Conservation (phyloP, 2,797 vertebrate genomes). For the Brachyrhaphis roseni region DNA sequence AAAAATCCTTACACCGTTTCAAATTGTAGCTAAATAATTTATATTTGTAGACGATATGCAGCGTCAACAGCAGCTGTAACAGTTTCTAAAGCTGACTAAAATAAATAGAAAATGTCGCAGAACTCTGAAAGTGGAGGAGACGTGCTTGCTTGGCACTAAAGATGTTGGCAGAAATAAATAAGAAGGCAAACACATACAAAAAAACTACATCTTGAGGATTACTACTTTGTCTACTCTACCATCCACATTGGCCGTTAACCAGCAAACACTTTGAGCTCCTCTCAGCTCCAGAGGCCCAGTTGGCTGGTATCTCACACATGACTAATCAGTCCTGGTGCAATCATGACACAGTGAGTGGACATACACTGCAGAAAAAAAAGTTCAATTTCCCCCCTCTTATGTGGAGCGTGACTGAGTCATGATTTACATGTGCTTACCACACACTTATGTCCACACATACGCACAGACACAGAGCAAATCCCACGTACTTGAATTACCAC, state of each 20-base stretch:
- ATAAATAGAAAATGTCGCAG: conserved; percentile 47
- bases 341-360: conserved; percentile 47
- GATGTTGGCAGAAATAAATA: conserved; percentile 67
- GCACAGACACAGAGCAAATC: conserved; percentile 19
- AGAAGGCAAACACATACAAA: conserved; percentile 52
- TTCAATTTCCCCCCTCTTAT: conserved; percentile 41
- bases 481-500: conserved; percentile 40
- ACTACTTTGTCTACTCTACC: conserved; percentile 62
- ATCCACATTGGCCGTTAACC: conserved; percentile 68
- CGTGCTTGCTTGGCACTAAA: conserved; percentile 58
- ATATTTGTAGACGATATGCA: conserved; percentile 40
- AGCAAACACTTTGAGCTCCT: conserved; percentile 43
- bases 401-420: conserved; percentile 56
- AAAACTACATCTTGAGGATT: conserved; percentile 67
- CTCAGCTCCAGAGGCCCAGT: conserved; percentile 44
- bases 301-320: conserved; percentile 61
- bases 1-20: background rate
- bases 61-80: conserved; percentile 35
- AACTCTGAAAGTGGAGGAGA: conserved; percentile 50
- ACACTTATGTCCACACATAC: conserved; percentile 23
- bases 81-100: conserved; percentile 46
- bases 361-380: conserved; percentile 26
- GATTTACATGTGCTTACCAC: conserved; percentile 56
- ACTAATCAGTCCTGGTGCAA: conserved; percentile 66
- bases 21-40: conserved; percentile 15